Percentiles rank a stretch among this genome's conserved stretches.
Evolutionary conservation across 2,888 invertebrate genomes (phyloP).

Genomic region (Leucoma salicis): DNA sequence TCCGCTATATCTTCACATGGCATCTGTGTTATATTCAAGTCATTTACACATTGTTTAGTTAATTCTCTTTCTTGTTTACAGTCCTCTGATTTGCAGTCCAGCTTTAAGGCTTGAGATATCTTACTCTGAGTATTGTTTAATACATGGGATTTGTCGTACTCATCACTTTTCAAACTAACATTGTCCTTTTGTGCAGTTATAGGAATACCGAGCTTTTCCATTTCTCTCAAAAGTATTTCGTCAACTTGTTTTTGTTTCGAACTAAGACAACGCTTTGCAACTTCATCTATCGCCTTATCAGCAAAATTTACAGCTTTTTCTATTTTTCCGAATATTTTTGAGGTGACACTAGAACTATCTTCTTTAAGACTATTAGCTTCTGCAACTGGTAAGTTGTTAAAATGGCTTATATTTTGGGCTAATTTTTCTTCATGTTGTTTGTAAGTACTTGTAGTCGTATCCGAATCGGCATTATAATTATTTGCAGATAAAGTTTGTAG

Average conservation of each 20-base stretch:
- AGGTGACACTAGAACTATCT: constrained; percentile 42
- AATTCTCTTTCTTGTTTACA: neutral
- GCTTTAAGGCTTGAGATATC: neutral
- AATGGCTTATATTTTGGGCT: constrained; percentile 49
- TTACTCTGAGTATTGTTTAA: neutral
- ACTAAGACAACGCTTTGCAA: constrained; percentile 41
- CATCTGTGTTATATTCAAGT: constrained; percentile 2
- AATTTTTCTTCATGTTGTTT: constrained; percentile 45
- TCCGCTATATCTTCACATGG: neutral
- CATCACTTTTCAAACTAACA: neutral
- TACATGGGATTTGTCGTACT: neutral
- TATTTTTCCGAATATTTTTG: constrained; percentile 37
- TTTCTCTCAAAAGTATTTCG: constrained; percentile 39
- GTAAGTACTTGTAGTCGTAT: constrained; percentile 28
- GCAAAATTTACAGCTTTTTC: neutral
- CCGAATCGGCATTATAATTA: neutral
- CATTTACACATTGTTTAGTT: neutral
- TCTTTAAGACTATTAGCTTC: constrained; percentile 39
- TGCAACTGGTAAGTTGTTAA: constrained; percentile 48
- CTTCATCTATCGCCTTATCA: constrained; percentile 24
- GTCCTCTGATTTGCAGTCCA: neutral
- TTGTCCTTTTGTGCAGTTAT: neutral
- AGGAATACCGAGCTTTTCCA: constrained; percentile 30
- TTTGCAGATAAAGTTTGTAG: neutral
- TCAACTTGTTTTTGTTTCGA: constrained; percentile 38